These are phyloP conservation scores for Tapirus indicus DNA, from an alignment of 2,797 vertebrate genomes.

Conservation along the genomic window DNA sequence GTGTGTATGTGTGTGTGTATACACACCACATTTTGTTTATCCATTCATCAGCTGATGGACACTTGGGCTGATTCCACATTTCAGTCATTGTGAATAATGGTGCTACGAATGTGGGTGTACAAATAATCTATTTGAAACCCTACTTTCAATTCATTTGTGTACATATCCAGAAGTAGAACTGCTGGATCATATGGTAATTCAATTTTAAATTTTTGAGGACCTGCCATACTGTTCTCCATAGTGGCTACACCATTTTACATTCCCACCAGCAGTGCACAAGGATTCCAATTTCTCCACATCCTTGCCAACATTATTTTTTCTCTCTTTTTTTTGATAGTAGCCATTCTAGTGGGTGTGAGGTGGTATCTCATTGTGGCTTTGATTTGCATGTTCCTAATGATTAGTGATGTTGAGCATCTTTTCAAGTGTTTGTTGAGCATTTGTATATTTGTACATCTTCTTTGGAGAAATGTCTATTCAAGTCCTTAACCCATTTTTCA, in stretches of 20 bases:
- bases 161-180: neutral
- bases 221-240: neutral
- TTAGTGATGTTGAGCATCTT: neutral
- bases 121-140: neutral
- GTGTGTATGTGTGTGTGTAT: neutral
- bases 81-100: neutral
- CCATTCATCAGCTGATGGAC: neutral
- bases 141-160: neutral
- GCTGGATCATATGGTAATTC: neutral
- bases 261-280: neutral
- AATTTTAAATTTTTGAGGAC: neutral
- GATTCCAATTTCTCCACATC: neutral
- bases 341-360: neutral
- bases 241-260: neutral
- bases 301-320: neutral
- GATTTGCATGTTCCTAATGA: neutral
- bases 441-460: neutral
- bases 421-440: neutral
- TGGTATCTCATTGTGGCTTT: neutral
- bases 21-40: neutral
- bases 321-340: neutral
- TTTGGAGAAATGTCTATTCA: neutral
- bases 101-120: neutral
- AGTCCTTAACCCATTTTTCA: neutral
- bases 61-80: neutral